Evolutionary conservation across 1,140 invertebrate species (phyloP), one percentile per base, ranked within the genome.

Genomic region (Aphidius ervi): DNA sequence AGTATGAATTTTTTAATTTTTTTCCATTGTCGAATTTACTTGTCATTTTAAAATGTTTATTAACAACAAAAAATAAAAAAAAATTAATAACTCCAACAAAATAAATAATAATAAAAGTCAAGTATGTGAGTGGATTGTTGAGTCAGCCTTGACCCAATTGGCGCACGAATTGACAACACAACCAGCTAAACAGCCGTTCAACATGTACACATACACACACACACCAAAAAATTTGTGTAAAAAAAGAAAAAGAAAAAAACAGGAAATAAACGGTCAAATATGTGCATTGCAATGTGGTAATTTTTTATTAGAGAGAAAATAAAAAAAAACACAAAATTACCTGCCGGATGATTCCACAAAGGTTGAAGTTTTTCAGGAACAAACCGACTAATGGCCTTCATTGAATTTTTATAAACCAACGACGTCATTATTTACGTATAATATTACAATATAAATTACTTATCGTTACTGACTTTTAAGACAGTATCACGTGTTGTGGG

Each of bases 311-410:
- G 23, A 31, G 23, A 31, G 3, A 23, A 23, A 23, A 23, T 8
- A 20, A 10, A 43, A 31, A 5, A 49, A 50, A 52, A 49, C 20
- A 37, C 48, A 43, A 23, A 57, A 41, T 59, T 79, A 94, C 93
- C 94, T 82, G 94, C 93, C 73, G 90, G 87, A 82, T 95, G 93
- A 75, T 93, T 86, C 94, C 94, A 96, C 64, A 95, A 75, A 31
- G 94, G 93, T 71, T 88, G 87, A 42, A 95, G 70, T 74, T 86
- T 87, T 40, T 80, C 72, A 5, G 93, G 93, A 48, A 95, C 91
- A 65, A 85, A 83, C 80, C 86, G 88, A 68, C 94, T 91, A 5
- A 86, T 83, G 40, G 74, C 76, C 43, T 80, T 78, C 74, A 94
- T 86, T 6, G 88, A 69, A 10, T 82, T 81, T 73, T 82, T 83